Conservation (phyloP, 2,888 invertebrate genomes). For the Galeruca laticollis region DNA sequence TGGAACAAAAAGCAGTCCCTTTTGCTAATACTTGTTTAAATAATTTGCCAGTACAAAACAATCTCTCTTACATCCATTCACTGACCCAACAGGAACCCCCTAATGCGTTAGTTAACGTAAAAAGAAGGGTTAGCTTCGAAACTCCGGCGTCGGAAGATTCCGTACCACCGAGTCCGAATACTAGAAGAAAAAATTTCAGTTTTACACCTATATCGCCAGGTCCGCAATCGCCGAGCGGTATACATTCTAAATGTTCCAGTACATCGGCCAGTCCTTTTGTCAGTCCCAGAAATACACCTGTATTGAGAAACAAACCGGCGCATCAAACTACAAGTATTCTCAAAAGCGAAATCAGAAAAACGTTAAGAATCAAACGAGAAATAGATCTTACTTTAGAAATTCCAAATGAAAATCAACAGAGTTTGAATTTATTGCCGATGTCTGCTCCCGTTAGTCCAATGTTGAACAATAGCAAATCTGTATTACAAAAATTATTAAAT, state of each 20-base stretch:
- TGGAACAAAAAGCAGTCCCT: slow-evolving; percentile 24
- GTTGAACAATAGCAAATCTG: slow-evolving; percentile 53
- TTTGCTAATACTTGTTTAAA: slow-evolving; percentile 31
- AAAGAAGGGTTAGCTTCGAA: slow-evolving; percentile 73
- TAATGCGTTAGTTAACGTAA: slow-evolving; percentile 45
- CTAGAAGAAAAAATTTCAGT: slow-evolving; percentile 83
- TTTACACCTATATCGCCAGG: slow-evolving; percentile 89
- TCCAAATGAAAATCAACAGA: slow-evolving; percentile 44
- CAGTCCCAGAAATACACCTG: slow-evolving; percentile 79
- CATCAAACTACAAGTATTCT: slow-evolving; percentile 67
- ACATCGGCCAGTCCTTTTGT: slow-evolving; percentile 85
- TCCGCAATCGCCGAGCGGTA: slow-evolving; percentile 74
- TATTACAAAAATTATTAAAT: slow-evolving; percentile 68
- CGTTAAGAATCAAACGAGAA: slow-evolving; percentile 60
- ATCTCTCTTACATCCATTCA: slow-evolving; percentile 37
- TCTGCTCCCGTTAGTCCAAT: slow-evolving; percentile 80
- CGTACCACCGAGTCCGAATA: slow-evolving; percentile 82
- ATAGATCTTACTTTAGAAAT: slow-evolving; percentile 58
- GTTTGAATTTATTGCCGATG: slow-evolving; percentile 69
- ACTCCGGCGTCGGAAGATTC: slow-evolving; percentile 63
- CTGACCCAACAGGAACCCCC: slow-evolving; percentile 34
- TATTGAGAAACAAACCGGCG: slow-evolving; percentile 75
- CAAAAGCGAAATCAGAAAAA: slow-evolving; percentile 46
- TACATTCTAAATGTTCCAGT: slow-evolving; percentile 73
- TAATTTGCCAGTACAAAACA: slow-evolving; percentile 37